A percentile compares a stretch with the other conserved stretches of the same genome.
Conservation (phyloP, 2,113 vertebrate genomes). For the Ifrita kowaldi region DNA sequence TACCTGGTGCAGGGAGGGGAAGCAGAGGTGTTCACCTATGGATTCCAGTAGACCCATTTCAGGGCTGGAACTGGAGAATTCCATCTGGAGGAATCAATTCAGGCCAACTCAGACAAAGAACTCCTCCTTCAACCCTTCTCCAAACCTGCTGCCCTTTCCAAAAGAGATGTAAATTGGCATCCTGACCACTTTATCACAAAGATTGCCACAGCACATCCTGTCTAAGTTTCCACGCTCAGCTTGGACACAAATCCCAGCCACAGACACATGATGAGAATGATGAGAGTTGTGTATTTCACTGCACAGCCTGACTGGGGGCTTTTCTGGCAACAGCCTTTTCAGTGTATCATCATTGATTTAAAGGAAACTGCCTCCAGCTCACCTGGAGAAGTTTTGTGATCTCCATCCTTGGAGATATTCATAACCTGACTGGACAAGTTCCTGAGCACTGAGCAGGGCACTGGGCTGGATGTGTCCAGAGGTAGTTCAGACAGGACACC, state of each 20-base stretch:
- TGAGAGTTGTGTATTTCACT: neutral
- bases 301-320: neutral
- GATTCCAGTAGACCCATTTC: neutral
- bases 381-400: neutral
- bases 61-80: neutral
- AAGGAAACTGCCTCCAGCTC: neutral
- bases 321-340: neutral
- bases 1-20: neutral
- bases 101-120: neutral
- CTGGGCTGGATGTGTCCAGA: neutral
- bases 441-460: neutral
- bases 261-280: accelerated
- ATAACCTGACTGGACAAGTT: neutral
- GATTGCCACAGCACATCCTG: neutral
- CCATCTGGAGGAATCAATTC: neutral
- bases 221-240: neutral
- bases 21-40: accelerated
- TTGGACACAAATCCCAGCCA: neutral
- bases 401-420: neutral
- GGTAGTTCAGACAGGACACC: neutral
- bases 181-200: neutral
- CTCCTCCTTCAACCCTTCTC: neutral
- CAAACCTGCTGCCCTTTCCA: neutral
- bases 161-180: neutral
- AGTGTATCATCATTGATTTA: neutral